phyloP scores from a whole-genome alignment of 2,113 vertebrate species.

The Dascyllus trimaculatus region DNA sequence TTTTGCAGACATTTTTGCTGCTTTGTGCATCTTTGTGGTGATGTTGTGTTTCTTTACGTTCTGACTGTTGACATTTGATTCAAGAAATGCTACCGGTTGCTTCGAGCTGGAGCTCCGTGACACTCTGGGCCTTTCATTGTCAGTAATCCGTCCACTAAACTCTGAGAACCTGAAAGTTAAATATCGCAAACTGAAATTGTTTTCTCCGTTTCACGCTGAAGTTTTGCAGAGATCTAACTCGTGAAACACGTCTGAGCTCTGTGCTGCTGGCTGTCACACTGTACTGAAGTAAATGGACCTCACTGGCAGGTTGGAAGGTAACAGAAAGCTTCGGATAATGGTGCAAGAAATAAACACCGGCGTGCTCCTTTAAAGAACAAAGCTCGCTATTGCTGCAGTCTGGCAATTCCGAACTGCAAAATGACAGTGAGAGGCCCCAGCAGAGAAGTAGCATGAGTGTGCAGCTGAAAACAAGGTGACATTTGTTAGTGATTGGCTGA shows the following conservation, averaged over 20 bases:
- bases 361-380: constrained; percentile 49
- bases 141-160: too few species aligned
- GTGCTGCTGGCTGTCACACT: constrained; percentile 3
- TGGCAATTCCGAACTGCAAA: constrained; percentile 61
- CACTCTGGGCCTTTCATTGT: neutral
- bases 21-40: neutral
- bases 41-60: neutral
- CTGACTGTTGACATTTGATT: neutral
- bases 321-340: constrained; percentile 4
- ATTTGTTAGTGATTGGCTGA: constrained; percentile 60
- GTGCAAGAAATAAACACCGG: constrained; percentile 37
- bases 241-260: neutral
- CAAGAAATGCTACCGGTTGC: neutral
- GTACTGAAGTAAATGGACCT: neutral
- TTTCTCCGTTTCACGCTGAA: neutral
- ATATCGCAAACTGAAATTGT: too few species aligned
- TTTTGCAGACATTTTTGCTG: too few species aligned
- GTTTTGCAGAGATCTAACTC: constrained; percentile 1
- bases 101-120: neutral
- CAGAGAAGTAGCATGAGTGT: constrained; percentile 37
- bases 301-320: constrained; percentile 12
- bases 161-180: too few species aligned
- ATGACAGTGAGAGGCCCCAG: constrained; percentile 45
- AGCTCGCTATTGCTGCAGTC: constrained; percentile 39
- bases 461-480: constrained; percentile 66